A percentile compares a stretch with the other conserved stretches of the same genome.
phyloP scores from a whole-genome alignment of 2,888 invertebrate genomes.

The Himalopsyche kuldschensis region DNA sequence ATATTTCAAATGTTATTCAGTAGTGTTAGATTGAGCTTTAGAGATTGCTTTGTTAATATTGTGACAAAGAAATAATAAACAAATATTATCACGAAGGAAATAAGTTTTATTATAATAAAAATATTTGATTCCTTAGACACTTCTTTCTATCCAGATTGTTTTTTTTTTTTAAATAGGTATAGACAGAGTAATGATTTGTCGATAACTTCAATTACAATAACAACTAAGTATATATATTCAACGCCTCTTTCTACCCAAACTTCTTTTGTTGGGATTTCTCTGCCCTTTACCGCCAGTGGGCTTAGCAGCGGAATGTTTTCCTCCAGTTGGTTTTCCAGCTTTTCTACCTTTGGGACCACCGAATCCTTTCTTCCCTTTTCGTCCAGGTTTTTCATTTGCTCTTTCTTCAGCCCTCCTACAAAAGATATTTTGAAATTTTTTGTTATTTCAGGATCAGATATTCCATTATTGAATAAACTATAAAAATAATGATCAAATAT shows the following conservation, averaged over 20 bases:
- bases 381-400: conserved; percentile 49
- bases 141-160: not conserved
- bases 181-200: not conserved
- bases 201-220: not conserved
- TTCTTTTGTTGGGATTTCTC: conserved; percentile 67
- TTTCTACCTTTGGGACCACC: conserved; percentile 40
- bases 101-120: not conserved
- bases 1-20: not conserved
- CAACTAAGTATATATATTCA: conserved; percentile 42
- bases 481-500: no score
- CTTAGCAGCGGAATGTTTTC: conserved; percentile 48
- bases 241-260: conserved; percentile 72
- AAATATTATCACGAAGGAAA: not conserved
- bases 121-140: not conserved
- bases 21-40: not conserved
- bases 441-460: no score
- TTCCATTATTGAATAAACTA: no score
- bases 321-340: conserved; percentile 59
- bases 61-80: not conserved
- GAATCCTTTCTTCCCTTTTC: conserved; percentile 44
- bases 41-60: not conserved
- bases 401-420: conserved; percentile 60
- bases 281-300: conserved; percentile 73
- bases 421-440: conserved; percentile 33
- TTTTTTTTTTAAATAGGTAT: not conserved